phyloP scores from a whole-genome alignment of 2,113 vertebrate genomes.

The Limnothrissa miodon region DNA sequence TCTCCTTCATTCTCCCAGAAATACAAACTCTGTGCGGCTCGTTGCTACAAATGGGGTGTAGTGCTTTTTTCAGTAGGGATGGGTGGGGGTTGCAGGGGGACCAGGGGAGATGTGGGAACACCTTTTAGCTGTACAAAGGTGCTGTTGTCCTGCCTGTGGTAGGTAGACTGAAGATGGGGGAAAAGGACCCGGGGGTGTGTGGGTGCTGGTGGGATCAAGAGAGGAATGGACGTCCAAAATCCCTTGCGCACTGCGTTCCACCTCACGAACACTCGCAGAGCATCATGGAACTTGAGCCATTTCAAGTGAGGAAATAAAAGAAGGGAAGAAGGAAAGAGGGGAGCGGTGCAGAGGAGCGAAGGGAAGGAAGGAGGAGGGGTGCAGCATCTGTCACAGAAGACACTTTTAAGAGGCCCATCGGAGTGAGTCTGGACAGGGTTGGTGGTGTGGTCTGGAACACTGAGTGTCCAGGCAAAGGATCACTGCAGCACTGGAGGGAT shows the following conservation, averaged over 20 bases:
- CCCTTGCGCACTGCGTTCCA: conserved; percentile 15
- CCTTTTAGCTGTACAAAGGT: conserved; percentile 8
- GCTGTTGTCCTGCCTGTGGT: conserved; percentile 7
- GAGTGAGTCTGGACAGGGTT: conserved; percentile 27
- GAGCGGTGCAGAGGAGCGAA: background rate
- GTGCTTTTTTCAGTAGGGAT: background rate
- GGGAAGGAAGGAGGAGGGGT: background rate
- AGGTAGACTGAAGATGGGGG: background rate
- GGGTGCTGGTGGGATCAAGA: background rate
- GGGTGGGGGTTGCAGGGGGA: background rate
- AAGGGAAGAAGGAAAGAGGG: background rate
- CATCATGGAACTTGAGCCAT: conserved; percentile 37
- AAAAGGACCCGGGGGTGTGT: background rate
- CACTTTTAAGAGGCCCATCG: conserved; percentile 37
- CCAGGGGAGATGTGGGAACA: background rate
- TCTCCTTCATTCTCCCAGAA: background rate
- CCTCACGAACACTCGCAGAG: conserved; percentile 28
- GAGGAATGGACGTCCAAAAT: background rate
- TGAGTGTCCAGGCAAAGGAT: conserved; percentile 37
- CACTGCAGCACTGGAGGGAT: conserved; percentile 28
- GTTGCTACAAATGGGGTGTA: background rate
- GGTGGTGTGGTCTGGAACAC: conserved; percentile 43
- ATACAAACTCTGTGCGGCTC: background rate
- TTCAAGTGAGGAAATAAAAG: conserved; percentile 40
- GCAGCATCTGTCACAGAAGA: conserved; percentile 37